Conservation (phyloP, 2,888 invertebrate genomes). For the Aethes cnicana region DNA sequence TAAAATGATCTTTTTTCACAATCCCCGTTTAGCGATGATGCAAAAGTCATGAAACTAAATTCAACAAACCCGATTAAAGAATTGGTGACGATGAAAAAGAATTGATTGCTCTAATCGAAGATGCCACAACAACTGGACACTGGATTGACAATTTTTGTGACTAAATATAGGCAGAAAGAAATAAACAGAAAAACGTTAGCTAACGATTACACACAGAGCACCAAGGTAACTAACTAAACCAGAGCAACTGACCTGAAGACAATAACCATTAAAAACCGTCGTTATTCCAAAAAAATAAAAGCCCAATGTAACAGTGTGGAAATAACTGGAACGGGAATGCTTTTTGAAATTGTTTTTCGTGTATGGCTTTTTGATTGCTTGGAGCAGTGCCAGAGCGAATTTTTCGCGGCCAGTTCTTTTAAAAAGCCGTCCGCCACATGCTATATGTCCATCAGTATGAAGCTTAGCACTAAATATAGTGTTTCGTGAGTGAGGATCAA, state of each 20-base stretch:
- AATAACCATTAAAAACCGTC: slow-evolving; percentile 33
- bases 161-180: no score
- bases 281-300: slow-evolving; percentile 29
- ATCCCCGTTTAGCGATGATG: no score
- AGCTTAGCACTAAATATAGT: slow-evolving; percentile 12
- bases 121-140: no score
- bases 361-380: slow-evolving; percentile 68
- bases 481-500: slow-evolving; percentile 2
- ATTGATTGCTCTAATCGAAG: no score
- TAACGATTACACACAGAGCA: no score
- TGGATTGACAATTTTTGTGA: no score
- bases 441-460: slow-evolving; percentile 17
- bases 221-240: no score
- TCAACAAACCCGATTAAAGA: no score
- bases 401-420: slow-evolving; percentile 43
- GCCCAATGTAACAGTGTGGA: slow-evolving; percentile 22
- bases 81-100: no score
- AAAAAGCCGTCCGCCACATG: slow-evolving; percentile 29
- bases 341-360: slow-evolving; percentile 42
- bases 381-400: slow-evolving; percentile 55
- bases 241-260: slow-evolving; percentile 28
- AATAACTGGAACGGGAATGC: slow-evolving; percentile 42
- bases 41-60: no score
- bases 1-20: no score
- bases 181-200: no score